phyloP scores from a whole-genome alignment of 2,113 vertebrate genomes.

The Brachypodius melanocephalos region DNA sequence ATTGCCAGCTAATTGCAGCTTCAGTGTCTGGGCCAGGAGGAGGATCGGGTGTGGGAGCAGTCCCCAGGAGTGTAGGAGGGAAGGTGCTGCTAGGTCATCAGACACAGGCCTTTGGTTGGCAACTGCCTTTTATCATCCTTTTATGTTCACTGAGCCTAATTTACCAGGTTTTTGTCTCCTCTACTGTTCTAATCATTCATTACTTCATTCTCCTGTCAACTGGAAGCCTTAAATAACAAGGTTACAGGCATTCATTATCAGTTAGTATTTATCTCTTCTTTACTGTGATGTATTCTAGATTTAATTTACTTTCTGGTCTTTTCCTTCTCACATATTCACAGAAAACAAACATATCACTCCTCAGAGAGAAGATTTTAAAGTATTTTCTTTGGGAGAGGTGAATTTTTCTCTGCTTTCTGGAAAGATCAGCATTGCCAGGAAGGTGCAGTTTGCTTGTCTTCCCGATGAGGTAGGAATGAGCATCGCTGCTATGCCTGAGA shows the following conservation, averaged over 20 bases:
- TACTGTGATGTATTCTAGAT: background rate
- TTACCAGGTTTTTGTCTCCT: background rate
- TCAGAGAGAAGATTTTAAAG: background rate
- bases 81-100: background rate
- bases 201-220: background rate
- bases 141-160: background rate
- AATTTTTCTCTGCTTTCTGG: background rate
- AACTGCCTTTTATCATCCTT: background rate
- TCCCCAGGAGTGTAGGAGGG: background rate
- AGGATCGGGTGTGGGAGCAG: background rate
- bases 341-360: background rate
- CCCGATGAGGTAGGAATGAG: background rate
- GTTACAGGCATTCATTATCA: background rate
- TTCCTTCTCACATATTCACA: background rate
- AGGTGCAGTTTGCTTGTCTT: background rate
- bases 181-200: background rate
- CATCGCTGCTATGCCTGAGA: rapidly evolving
- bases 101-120: background rate
- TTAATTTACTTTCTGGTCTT: background rate
- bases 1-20: background rate
- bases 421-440: background rate
- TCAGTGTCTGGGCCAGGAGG: background rate
- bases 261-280: background rate
- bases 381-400: background rate
- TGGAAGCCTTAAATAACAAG: background rate